Conservation (phyloP, 2,113 vertebrate genomes). For the Sarotherodon lohbergeri region DNA sequence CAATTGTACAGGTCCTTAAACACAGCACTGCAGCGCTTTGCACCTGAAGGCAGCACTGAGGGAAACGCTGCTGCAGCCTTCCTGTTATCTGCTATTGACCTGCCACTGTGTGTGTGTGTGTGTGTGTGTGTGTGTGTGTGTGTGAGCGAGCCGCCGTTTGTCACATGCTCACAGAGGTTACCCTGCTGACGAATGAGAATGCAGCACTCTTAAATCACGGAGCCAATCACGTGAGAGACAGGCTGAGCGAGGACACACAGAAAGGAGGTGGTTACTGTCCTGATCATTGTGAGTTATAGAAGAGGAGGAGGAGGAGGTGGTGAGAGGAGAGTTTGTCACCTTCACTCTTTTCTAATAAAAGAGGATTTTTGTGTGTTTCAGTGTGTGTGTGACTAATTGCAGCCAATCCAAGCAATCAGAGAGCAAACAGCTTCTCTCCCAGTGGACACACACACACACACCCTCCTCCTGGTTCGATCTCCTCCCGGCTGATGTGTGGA, state of each 20-base stretch:
- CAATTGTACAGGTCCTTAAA: neutral
- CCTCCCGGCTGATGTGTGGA: slow-evolving; percentile 23
- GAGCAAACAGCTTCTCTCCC: neutral
- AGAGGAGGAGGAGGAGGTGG: too few species aligned
- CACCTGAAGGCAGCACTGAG: slow-evolving; percentile 17
- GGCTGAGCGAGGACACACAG: slow-evolving; percentile 53
- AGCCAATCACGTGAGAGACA: slow-evolving; percentile 67
- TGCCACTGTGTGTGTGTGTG: neutral
- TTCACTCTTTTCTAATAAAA: neutral
- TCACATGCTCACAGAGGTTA: slow-evolving; percentile 55
- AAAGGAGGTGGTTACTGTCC: slow-evolving; percentile 53
- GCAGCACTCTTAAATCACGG: slow-evolving; percentile 65
- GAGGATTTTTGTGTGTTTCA: neutral
- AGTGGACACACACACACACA: neutral
- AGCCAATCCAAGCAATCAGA: neutral
- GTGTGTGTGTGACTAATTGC: neutral
- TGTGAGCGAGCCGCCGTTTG: neutral
- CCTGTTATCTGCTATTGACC: slow-evolving; percentile 46
- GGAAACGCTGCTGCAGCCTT: slow-evolving; percentile 4
- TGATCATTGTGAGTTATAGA: slow-evolving; percentile 41
- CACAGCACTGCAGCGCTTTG: neutral
- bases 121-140: neutral
- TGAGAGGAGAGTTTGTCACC: neutral
- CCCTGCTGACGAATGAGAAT: slow-evolving; percentile 61
- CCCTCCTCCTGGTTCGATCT: neutral